Base-by-base conservation (phyloP, 1,140 invertebrate genomes). In the Pseudoatta argentina region DNA sequence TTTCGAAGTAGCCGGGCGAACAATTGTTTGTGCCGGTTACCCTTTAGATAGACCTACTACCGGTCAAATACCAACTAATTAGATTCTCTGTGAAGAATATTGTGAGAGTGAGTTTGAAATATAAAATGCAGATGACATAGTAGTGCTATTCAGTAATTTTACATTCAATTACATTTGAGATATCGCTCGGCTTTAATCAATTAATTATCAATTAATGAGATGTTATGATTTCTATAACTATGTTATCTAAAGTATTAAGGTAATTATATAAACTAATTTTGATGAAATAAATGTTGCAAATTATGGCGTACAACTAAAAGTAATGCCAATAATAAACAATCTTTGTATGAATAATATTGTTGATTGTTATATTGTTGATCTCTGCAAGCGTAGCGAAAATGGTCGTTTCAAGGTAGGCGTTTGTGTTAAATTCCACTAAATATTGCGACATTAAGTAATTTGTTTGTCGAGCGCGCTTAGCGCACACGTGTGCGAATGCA, bases 391-490 rank as follows among this genome's bases (percentile, higher is more conserved):
- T 48, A 67, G 48, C 14, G 4, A 48, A 30, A 67, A 51, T 30
- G 6, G 6, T 30, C 3, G 3, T 53, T 53, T 51, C 14, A 5
- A 53, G 34, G 16, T 34, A 66, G 12, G 12, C 6, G n/a, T 67
- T 21, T 51, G 14, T 63, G 27, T 78, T 34, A 69, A 71, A 30
- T n/a, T 10, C 48, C 14, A 21, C 7, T 79, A 34, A 67, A 69
- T 59, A 27, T 73, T 21, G 34, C 39, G n/a, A 14, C 5, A 14
- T 34, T 59, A 83, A 73, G 44, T 73, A 72, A 82, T 75, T 83
- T 83, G 34, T 48, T 83, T 73, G 39, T 30, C 79, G n/a, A 51
- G 55, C 63, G 61, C 39, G 63, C 51, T 82, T 48, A 48, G 18
- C 6, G 61, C 24, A 81, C 51, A 61, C 10, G 18, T 57, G 18